Base-by-base conservation (phyloP, 2,797 vertebrate species). In the Peromyscus attwateri region DNA sequence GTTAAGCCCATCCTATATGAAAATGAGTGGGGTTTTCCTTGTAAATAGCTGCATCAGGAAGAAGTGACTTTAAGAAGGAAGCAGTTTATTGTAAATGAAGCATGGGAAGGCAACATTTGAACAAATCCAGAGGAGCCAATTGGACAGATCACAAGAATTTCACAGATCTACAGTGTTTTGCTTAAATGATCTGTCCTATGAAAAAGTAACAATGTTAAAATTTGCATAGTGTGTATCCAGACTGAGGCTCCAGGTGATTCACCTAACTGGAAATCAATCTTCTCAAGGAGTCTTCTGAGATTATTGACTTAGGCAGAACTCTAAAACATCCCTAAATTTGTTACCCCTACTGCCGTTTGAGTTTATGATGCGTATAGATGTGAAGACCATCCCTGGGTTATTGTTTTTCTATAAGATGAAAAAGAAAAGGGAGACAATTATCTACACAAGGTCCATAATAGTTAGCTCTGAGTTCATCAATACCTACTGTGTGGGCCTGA, bases 271-370 rank as follows among this genome's bases (percentile, higher is more conserved):
- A 81, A 81, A 31, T 82, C 60, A 64, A 73, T 91, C 19, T 9
- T 92, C 13, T 37, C 64, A 46, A 68, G 4, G 14, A 8, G 6
- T 91, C 62, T 34, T 88, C 31, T 29, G 70, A 60, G 57, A 13
- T 77, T 89, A 10, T 83, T 75, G 6, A 49, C 34, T 70, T 92
- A 79, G 29, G 27, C 11, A 88, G 17, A 66, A 81, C 82, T 96
- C 84, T 95, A 93, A 93, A 89, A 94, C 27, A 46, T 43, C 16
- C 64, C 21, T 4, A 31, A 84, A 76, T 52, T 94, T 84, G 9
- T 37, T 75, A 34, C 17, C 25, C 27, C 12, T 91, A 8, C 3
- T 70, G 6, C 57, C 12, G 25, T 87, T 40, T 37, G n/a, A 79
- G 9, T 57, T 31, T 80, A 85, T 12, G 34, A 40, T 29, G 83